These are phyloP conservation scores for Acronicta leporina DNA, from an alignment of 2,888 invertebrate species.

Conservation along the genomic window DNA sequence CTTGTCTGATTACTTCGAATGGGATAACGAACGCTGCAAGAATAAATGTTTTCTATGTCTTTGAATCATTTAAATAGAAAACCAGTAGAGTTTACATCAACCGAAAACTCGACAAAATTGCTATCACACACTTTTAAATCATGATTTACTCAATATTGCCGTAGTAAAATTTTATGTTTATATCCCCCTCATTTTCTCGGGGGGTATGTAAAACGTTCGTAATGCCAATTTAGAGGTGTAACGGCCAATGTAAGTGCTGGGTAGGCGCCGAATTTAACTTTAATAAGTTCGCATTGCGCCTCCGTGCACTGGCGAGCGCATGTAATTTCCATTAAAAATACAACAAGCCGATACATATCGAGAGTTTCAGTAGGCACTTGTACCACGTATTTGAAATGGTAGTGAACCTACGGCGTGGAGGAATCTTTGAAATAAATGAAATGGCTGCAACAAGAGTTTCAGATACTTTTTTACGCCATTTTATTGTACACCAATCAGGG, in stretches of 20 bases:
- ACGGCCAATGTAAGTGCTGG: conserved; percentile 66
- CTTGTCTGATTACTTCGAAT: conserved; percentile 47
- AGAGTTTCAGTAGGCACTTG: conserved; percentile 43
- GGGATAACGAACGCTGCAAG: conserved; percentile 36
- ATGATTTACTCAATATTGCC: conserved; percentile 41
- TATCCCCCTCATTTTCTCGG: conserved; percentile 30
- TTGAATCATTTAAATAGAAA: conserved; percentile 53
- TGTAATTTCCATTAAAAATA: conserved; percentile 66
- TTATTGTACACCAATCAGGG: no score
- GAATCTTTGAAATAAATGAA: conserved; percentile 40
- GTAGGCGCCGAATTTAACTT: conserved; percentile 75
- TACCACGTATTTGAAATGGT: conserved; percentile 34
- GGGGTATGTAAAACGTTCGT: conserved; percentile 31
- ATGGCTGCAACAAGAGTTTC: no score
- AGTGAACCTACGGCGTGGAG: conserved; percentile 9
- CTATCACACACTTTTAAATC: conserved; percentile 41
- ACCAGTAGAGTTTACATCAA: conserved; percentile 28
- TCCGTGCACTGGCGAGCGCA: conserved; percentile 54
- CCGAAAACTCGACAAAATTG: conserved; percentile 35
- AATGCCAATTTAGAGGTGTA: conserved; percentile 60
- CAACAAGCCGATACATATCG: conserved; percentile 55
- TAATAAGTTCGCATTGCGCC: conserved; percentile 82
- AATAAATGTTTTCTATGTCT: conserved; percentile 49
- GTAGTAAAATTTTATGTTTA: conserved; percentile 40
- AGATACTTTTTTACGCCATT: no score